phyloP scores from a whole-genome alignment of 1,140 invertebrate species.

The Drosophila subpulchrella region DNA sequence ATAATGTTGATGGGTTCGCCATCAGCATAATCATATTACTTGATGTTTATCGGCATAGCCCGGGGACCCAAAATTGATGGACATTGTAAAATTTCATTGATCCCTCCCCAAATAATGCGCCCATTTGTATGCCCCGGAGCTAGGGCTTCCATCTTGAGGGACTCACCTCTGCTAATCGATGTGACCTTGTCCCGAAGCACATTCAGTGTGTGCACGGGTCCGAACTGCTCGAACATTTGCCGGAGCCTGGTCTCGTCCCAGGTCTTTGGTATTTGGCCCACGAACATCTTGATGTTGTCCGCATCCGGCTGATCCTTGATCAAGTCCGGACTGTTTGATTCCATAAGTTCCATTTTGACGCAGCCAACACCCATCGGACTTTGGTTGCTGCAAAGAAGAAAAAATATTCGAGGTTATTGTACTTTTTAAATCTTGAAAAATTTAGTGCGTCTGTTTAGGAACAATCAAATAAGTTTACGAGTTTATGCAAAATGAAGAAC shows the following conservation, averaged over 20 bases:
- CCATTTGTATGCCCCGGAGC: constrained; percentile 66
- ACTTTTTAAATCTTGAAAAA: too few species aligned
- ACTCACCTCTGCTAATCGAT: constrained; percentile 97
- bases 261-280: constrained; percentile 97
- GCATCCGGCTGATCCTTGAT: constrained; percentile 92
- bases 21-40: constrained; percentile 77
- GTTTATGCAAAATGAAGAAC: too few species aligned
- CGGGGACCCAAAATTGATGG: constrained; percentile 52
- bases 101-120: constrained; percentile 41
- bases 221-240: constrained; percentile 98
- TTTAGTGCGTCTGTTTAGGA: too few species aligned
- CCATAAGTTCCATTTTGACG: constrained; percentile 45
- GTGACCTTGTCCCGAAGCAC: constrained; percentile 98
- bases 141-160: not conserved
- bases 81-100: constrained; percentile 77
- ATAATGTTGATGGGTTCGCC: constrained; percentile 62
- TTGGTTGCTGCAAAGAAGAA: constrained; percentile 31
- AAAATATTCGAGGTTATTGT: not conserved
- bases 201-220: constrained; percentile 98
- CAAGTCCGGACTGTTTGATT: constrained; percentile 33
- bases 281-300: constrained; percentile 99
- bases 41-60: constrained; percentile 42
- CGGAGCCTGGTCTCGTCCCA: constrained; percentile 98
- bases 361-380: constrained; percentile 29
- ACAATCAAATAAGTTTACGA: too few species aligned